Percentiles rank a stretch among this genome's conserved stretches.
phyloP scores from a whole-genome alignment of 2,888 invertebrate species.

The Tortrix viridana region DNA sequence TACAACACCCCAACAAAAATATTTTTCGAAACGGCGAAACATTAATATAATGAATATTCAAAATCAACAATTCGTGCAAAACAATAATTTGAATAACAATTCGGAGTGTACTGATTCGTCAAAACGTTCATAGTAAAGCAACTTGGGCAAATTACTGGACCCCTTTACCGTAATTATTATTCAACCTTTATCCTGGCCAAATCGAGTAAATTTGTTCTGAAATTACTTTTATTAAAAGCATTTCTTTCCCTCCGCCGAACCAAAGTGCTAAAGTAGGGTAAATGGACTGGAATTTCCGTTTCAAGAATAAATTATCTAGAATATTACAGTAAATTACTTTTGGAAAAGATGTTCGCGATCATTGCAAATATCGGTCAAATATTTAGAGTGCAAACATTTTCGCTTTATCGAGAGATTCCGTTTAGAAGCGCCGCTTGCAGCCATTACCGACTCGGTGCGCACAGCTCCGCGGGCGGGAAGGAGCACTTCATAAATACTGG shows the following conservation, averaged over 20 bases:
- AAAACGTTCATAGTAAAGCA: slow-evolving; percentile 55
- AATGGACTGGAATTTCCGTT: slow-evolving; percentile 79
- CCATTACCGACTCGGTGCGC: slow-evolving; percentile 12
- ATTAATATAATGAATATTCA: slow-evolving; percentile 58
- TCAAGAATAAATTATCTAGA: slow-evolving; percentile 72
- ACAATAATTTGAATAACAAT: slow-evolving; percentile 55
- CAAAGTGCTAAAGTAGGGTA: slow-evolving; percentile 78
- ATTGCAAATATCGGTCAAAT: slow-evolving; percentile 43
- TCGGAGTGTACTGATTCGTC: slow-evolving; percentile 45
- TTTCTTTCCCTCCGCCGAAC: slow-evolving; percentile 74
- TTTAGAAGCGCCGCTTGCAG: slow-evolving; percentile 9
- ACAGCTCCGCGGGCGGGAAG: background rate
- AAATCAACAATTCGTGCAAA: slow-evolving; percentile 46
- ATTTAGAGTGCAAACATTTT: slow-evolving; percentile 30
- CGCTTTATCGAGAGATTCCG: slow-evolving; percentile 14
- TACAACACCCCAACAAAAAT: slow-evolving; percentile 31
- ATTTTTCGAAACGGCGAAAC: slow-evolving; percentile 49
- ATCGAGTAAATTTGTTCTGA: slow-evolving; percentile 76
- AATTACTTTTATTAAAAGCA: slow-evolving; percentile 81
- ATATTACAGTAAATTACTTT: slow-evolving; percentile 69
- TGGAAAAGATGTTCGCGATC: slow-evolving; percentile 49
- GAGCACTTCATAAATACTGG: background rate
- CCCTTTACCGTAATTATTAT: slow-evolving; percentile 71
- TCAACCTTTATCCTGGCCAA: slow-evolving; percentile 73
- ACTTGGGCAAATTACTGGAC: slow-evolving; percentile 67